phyloP scores from a whole-genome alignment of 2,888 invertebrate genomes.

The Bibio marci region DNA sequence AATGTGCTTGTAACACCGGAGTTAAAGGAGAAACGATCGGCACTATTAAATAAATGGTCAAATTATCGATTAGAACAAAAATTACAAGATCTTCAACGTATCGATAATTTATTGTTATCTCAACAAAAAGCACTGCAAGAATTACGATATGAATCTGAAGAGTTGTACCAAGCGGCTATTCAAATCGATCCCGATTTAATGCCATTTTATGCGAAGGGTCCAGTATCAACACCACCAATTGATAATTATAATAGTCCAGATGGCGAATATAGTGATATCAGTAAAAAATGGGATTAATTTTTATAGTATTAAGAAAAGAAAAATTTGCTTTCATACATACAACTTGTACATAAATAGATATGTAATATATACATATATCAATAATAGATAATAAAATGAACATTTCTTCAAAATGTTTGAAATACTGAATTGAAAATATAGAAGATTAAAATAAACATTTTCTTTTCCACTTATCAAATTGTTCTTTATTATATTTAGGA shows the following conservation, averaged over 20 bases:
- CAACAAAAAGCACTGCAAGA: constrained; percentile 68
- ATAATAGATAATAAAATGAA: no score
- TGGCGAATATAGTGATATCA: constrained; percentile 74
- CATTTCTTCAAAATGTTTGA: no score
- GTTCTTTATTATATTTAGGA: no score
- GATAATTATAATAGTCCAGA: constrained; percentile 66
- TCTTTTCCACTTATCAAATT: no score
- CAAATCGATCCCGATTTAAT: constrained; percentile 56
- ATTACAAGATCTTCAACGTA: constrained; percentile 43
- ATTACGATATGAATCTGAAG: constrained; percentile 63
- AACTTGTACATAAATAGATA: no score
- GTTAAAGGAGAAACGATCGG: constrained; percentile 41
- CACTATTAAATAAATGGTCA: constrained; percentile 60
- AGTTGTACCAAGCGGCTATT: constrained; percentile 74
- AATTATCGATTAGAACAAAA: constrained; percentile 47
- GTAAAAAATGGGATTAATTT: constrained; percentile 59
- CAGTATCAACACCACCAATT: constrained; percentile 69
- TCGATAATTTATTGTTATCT: constrained; percentile 47
- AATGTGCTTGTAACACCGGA: constrained; percentile 33
- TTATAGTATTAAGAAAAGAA: constrained; percentile 2
- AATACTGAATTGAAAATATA: no score
- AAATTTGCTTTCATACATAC: no score
- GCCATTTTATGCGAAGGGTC: constrained; percentile 53
- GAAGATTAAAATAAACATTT: no score
- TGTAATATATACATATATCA: no score